A percentile compares a stretch with the other conserved stretches of the same genome.
Conservation (phyloP, 30 jellyfish, hydroid and myxozoan species). For the Hydra vulgaris region DNA sequence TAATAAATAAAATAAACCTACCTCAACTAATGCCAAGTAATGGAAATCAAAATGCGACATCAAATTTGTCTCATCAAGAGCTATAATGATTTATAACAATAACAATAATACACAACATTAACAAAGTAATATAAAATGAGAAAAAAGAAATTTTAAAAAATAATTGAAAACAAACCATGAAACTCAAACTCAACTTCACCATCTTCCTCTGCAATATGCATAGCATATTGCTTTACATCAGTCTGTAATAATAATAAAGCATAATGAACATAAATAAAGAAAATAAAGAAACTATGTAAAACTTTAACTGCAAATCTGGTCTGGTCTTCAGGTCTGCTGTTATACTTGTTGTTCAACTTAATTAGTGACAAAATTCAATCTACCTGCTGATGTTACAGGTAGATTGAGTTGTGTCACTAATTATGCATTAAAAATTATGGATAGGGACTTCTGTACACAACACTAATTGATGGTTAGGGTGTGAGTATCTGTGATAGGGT, state of each 20-base stretch:
- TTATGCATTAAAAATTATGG: too few relatives aligned
- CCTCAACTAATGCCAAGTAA: constrained; percentile 75
- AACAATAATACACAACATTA: neutral
- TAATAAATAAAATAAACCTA: neutral
- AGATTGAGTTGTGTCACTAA: too few relatives aligned
- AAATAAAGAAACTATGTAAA: neutral
- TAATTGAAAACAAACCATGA: constrained; percentile 37
- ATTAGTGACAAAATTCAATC: too few relatives aligned
- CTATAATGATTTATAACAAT: constrained; percentile 18
- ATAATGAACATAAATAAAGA: neutral
- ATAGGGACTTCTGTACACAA: too few relatives aligned
- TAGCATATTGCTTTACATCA: constrained; percentile 51
- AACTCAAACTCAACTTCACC: constrained; percentile 88
- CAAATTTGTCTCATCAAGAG: constrained; percentile 67
- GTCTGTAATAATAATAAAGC: constrained; percentile 24
- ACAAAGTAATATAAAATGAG: neutral
- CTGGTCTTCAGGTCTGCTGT: too few relatives aligned
- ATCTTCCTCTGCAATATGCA: constrained; percentile 87
- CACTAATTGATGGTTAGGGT: too few relatives aligned
- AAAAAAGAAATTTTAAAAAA: too few relatives aligned
- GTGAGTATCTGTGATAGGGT: too few relatives aligned
- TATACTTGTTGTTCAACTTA: too few relatives aligned
- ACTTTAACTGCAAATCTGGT: too few relatives aligned
- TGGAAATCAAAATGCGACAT: constrained; percentile 71
- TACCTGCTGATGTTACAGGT: too few relatives aligned